Evolutionary conservation across 2,113 vertebrate species (phyloP), one percentile per base, ranked within the genome.

Genomic region (Amblyopsis rosae): DNA sequence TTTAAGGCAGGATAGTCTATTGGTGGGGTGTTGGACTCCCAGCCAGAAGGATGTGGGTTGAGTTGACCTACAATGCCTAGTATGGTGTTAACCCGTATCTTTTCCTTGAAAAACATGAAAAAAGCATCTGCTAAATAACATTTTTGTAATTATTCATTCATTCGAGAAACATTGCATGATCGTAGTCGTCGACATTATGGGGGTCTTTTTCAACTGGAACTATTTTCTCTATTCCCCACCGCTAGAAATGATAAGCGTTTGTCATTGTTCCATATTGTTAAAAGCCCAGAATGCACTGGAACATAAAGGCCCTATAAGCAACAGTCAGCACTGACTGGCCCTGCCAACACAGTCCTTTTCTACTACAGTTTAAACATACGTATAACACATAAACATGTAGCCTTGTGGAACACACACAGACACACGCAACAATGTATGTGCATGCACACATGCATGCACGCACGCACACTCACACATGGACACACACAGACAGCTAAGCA

Each of bases 281-380:
- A 72, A 79, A 72, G 55, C 46, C 65, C 33, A 66, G 9, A 58
- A 53, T 66, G 47, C 68, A 55, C 33, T 57, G 61, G 57, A 48
- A 55, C 65, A 72, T 58, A 64, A 62, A 65, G 60, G 45, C 49
- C 49, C 63, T 59, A 26, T 26, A 67, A 51, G 45, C 32, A 61
- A 9, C 49, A 70, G 63, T 58, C 46, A 62, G 11, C 53, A 51
- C 66, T 48, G 67, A 51, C 66, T 48, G 67, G 50, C 41, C 53
- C 65, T 67, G 69, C 83, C 82, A 81, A 82, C 82, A 80, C 71
- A 48, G 63, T 67, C 65, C 73, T 75, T 67, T 70, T 75, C 62
- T 64, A 57, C 17, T 12, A 4, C 9, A 35, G 60, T 69, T 58
- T 62, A 62, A 6, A 19, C 10, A 67, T 26, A 63, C 55, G 55